Base-by-base conservation (phyloP, 2,888 invertebrate species). In the Stenurella melanura region DNA sequence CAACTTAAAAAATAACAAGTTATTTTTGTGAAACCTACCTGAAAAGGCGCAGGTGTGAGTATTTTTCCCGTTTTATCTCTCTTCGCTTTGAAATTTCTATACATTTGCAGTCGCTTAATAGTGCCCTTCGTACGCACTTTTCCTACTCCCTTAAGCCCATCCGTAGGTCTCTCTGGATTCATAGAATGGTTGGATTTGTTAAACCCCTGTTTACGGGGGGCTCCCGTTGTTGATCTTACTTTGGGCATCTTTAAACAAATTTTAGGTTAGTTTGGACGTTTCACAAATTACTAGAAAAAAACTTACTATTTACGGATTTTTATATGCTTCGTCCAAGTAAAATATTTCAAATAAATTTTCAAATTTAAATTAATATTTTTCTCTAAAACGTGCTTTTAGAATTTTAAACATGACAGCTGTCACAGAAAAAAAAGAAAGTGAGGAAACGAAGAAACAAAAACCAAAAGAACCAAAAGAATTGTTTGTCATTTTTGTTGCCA, bases 71-170 rank as follows among this genome's bases (percentile, higher is more conserved):
- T 92, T 85, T 93, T 94, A 90, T 99, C 95, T 73, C 99, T 93
- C 89, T 97, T 97, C 0, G 99, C 95, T 90, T 98, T 99, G 88
- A 97, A 98, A 90, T 98, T 98, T 83, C 97, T 94, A 90, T 99
- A 99, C 99, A 99, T 99, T 89, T 97, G 97, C 81, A 99, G 90
- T 66, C 99, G 92, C 88, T 97, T 98, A 79, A 99, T 99, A 0
- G 99, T 99, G 15, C 95, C 94, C 89, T 96, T 97, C 15, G 97
- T 96, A 84, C 98, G 92, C 0, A 94, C 93, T 86, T 95, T 96
- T 0, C 95, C 95, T 15, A 97, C 96, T 71, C 96, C 96, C 90
- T 96, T 96, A 73, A 97, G 90, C 0, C 94, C 94, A 85, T 94
- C 94, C 17, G 91, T 93, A 15, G 94, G 91, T 70, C 97, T 92